These are phyloP conservation scores for Microchrysa polita DNA, from an alignment of 2,888 invertebrate species.

Conservation along the genomic window DNA sequence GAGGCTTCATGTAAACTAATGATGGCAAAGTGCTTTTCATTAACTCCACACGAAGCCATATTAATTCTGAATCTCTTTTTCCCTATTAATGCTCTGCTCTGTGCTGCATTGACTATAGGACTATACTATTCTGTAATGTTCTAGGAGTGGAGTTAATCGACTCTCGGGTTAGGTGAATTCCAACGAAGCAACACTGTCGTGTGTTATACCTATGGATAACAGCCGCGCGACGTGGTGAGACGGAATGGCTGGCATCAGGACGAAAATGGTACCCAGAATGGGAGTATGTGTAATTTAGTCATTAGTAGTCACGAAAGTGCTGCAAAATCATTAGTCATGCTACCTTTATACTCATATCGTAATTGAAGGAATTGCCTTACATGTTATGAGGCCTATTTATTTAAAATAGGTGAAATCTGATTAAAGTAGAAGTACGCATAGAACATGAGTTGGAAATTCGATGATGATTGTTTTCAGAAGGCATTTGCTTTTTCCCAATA, in stretches of 20 bases:
- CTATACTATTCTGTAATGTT: too few relatives aligned
- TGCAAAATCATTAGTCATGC: constrained; percentile 37
- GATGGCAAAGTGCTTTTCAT: constrained; percentile 39
- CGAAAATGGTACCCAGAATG: constrained; percentile 8
- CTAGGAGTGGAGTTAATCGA: constrained; percentile 31
- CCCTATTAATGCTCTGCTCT: constrained; percentile 24
- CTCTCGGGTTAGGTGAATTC: constrained; percentile 32
- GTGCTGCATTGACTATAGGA: constrained; percentile 19
- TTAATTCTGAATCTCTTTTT: constrained; percentile 12
- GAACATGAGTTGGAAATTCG: not conserved
- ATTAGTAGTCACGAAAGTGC: constrained; percentile 37
- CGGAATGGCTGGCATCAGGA: not conserved
- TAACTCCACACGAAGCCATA: constrained; percentile 37
- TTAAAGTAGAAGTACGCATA: not conserved
- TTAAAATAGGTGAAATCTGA: constrained; percentile 11
- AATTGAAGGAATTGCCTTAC: constrained; percentile 31
- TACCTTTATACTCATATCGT: constrained; percentile 30
- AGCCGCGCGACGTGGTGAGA: too few relatives aligned
- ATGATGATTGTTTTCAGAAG: not conserved
- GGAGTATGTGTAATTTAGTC: constrained; percentile 35
- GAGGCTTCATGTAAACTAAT: constrained; percentile 10
- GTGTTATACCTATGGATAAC: too few relatives aligned
- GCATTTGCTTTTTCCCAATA: not conserved
- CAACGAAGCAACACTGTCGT: too few relatives aligned
- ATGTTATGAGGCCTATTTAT: constrained; percentile 4